Conservation (phyloP, 2,797 vertebrate species). For the Alectoris magna region DNA sequence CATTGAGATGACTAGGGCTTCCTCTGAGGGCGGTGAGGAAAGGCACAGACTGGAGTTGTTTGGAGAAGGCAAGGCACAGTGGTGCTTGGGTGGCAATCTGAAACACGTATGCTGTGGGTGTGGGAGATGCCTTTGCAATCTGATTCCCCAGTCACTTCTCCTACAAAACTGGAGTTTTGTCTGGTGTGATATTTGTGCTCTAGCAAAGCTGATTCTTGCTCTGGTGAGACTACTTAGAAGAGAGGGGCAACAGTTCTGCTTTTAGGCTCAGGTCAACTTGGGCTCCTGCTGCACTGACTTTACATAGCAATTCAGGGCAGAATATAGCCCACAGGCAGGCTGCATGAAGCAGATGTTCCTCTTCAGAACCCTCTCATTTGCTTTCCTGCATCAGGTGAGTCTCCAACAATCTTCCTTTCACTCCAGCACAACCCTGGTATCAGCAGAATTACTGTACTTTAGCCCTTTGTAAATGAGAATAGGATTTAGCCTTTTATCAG, state of each 20-base stretch:
- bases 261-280: not conserved
- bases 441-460: not conserved
- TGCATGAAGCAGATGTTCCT: not conserved
- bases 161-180: not conserved
- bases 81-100: not conserved
- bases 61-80: not conserved
- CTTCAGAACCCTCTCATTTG: not conserved
- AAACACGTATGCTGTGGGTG: accelerated
- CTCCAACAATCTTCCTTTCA: not conserved
- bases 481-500: not conserved
- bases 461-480: not conserved
- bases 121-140: not conserved
- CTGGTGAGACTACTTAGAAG: not conserved
- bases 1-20: not conserved
- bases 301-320: not conserved
- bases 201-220: not conserved
- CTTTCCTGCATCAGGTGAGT: not conserved
- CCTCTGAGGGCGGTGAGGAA: not conserved
- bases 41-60: accelerated
- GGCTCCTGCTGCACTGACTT: not conserved
- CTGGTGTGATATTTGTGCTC: not conserved
- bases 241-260: not conserved
- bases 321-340: not conserved
- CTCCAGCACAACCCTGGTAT: not conserved
- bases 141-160: accelerated